A percentile compares a stretch with the other conserved stretches of the same genome.
These are phyloP conservation scores for Notocelia uddmanniana DNA, from an alignment of 2,888 invertebrate genomes.

Conservation along the genomic window DNA sequence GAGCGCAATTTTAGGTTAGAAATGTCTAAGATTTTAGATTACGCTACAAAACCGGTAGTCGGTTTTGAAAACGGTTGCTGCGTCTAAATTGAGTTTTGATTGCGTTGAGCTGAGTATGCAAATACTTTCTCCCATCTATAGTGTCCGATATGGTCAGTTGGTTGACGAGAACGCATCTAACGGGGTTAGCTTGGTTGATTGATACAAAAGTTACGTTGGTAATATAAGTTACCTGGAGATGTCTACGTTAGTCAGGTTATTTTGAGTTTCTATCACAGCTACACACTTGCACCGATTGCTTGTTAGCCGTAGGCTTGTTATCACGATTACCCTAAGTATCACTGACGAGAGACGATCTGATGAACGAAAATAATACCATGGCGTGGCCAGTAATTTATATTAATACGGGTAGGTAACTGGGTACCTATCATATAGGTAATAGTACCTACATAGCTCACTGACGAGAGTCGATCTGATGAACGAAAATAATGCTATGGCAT, in stretches of 20 bases:
- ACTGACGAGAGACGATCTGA: not conserved
- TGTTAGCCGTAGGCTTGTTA: no score
- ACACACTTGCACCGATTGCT: no score
- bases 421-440: not conserved
- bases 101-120: constrained; percentile 32
- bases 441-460: not conserved
- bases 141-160: constrained; percentile 35
- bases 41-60: constrained; percentile 38
- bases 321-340: not conserved
- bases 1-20: constrained; percentile 13
- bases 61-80: constrained; percentile 25
- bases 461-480: not conserved
- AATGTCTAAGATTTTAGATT: constrained; percentile 20
- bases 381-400: not conserved
- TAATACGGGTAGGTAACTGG: not conserved
- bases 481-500: not conserved
- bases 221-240: not conserved
- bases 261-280: no score
- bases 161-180: constrained; percentile 31
- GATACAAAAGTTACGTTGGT: not conserved
- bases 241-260: not conserved
- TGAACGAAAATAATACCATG: not conserved
- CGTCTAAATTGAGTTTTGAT: constrained; percentile 34
- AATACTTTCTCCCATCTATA: constrained; percentile 43
- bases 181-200: constrained; percentile 14